Percentiles rank a stretch among this genome's conserved stretches.
These are phyloP conservation scores for Archips crataeganus DNA, from an alignment of 2,888 invertebrate genomes.

Conservation along the genomic window DNA sequence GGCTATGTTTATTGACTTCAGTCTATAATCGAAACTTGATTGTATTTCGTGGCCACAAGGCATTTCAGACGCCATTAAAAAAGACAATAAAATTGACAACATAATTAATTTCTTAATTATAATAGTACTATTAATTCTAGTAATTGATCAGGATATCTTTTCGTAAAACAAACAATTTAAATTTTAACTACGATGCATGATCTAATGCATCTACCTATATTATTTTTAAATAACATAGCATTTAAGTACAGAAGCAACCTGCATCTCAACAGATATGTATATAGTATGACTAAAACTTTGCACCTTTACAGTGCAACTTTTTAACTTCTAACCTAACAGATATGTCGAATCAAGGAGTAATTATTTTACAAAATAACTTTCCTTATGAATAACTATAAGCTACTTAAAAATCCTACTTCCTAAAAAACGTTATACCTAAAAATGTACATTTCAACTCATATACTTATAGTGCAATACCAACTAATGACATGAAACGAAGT, in stretches of 20 bases:
- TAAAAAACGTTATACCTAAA: conserved; percentile 6
- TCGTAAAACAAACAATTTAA: neutral
- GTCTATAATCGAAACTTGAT: neutral
- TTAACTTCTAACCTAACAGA: neutral
- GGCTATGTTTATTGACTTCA: neutral
- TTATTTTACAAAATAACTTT: neutral
- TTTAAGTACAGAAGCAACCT: neutral
- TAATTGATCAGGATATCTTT: neutral
- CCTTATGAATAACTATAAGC: neutral
- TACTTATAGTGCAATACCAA: conserved; percentile 1
- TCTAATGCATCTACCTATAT: neutral
- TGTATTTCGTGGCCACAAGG: neutral
- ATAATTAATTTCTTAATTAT: neutral
- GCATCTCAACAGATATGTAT: conserved; percentile 6
- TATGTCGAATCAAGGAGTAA: conserved; percentile 4
- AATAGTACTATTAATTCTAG: neutral
- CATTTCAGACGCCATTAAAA: neutral
- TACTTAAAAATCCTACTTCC: neutral
- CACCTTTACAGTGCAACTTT: conserved; percentile 8
- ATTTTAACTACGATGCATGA: neutral
- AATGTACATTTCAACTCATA: neutral
- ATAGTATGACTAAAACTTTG: neutral
- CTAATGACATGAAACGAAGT: conserved; percentile 4
- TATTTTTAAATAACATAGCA: neutral
- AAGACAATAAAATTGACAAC: neutral